A percentile compares a stretch with the other conserved stretches of the same genome.
Evolutionary conservation across 2,888 invertebrate species (phyloP).

Genomic region (Dryomyza anilis): DNA sequence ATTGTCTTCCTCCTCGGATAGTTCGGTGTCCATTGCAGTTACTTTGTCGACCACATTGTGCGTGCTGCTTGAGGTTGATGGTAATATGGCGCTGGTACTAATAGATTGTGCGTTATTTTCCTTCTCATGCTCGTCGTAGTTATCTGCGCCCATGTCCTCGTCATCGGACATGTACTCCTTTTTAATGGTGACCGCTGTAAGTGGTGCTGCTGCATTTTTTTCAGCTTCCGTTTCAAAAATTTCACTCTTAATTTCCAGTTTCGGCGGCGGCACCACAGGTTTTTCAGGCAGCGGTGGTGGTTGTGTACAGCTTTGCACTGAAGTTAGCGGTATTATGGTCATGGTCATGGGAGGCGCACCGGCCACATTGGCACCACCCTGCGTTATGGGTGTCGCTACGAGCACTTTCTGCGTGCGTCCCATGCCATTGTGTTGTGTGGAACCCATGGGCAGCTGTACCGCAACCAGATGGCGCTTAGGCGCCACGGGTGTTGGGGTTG

Average conservation of each 20-base stretch:
- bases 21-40: background rate
- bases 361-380: slow-evolving; percentile 36
- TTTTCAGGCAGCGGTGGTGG: slow-evolving; percentile 28
- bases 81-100: too few species aligned
- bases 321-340: slow-evolving; percentile 53
- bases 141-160: slow-evolving; percentile 24
- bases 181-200: slow-evolving; percentile 34
- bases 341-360: slow-evolving; percentile 49
- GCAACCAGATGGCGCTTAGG: slow-evolving; percentile 38
- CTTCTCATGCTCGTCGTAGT: slow-evolving; percentile 5
- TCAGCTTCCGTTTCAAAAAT: slow-evolving; percentile 41
- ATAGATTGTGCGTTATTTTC: too few species aligned
- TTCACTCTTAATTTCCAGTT: slow-evolving; percentile 50
- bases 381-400: slow-evolving; percentile 51
- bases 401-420: slow-evolving; percentile 50
- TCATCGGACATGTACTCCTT: slow-evolving; percentile 41
- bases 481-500: background rate
- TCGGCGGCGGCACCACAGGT: slow-evolving; percentile 45
- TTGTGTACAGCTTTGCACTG: slow-evolving; percentile 30
- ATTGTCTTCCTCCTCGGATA: slow-evolving; percentile 30
- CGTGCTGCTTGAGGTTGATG: background rate
- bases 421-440: slow-evolving; percentile 28
- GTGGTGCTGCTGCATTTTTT: background rate
- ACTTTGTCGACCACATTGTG: background rate
- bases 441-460: slow-evolving; percentile 25